Conservation (phyloP, 2,797 vertebrate genomes). For the Avahi laniger region DNA sequence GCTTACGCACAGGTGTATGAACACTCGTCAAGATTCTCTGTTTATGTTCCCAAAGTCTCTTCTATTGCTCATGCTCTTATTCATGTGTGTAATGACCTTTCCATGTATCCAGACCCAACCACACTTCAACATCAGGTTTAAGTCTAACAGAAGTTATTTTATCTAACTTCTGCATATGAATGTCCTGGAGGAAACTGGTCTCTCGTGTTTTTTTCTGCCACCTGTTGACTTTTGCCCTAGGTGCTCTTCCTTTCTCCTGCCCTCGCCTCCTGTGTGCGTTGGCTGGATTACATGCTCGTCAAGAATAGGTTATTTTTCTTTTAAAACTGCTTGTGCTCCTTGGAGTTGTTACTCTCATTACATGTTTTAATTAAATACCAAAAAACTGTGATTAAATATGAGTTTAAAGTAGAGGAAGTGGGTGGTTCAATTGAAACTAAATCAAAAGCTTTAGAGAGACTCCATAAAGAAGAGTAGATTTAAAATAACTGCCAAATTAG, state of each 20-base stretch:
- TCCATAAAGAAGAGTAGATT: not conserved
- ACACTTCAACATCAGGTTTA: no score
- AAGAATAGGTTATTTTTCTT: not conserved
- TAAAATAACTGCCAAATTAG: constrained; percentile 51
- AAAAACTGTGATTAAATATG: constrained; percentile 40
- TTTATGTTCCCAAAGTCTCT: not conserved
- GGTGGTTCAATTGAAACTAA: constrained; percentile 40
- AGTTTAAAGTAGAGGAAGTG: constrained; percentile 41
- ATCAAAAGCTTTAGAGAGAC: constrained; percentile 41
- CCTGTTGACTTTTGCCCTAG: no score
- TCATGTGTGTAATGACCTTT: not conserved
- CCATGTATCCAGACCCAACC: accelerated
- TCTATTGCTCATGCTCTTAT: not conserved
- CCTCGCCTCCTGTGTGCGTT: not conserved
- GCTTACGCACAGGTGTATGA: no score
- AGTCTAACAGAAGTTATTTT: no score
- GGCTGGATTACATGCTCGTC: not conserved
- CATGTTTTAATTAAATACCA: constrained; percentile 39
- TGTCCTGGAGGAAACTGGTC: not conserved
- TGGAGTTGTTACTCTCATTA: not conserved
- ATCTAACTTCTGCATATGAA: accelerated
- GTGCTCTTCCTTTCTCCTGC: not conserved
- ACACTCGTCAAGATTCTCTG: not conserved
- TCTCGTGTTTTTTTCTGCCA: not conserved
- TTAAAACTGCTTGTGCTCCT: not conserved